Base-by-base conservation (phyloP, 2,888 invertebrate species). In the Drosophila formosana region DNA sequence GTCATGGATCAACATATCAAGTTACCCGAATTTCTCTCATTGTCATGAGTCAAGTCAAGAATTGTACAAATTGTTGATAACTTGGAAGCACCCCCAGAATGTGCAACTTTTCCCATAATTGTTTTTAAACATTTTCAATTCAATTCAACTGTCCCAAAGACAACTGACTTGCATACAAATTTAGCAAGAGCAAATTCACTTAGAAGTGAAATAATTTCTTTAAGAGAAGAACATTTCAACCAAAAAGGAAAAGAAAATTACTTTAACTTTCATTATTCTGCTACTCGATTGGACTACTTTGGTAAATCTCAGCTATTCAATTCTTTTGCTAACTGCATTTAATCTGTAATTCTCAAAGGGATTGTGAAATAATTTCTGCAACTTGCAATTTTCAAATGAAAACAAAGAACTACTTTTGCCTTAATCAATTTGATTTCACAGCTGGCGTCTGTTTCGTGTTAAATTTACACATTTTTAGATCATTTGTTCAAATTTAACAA, bases 1-100 rank as follows among this genome's bases (percentile, higher is more conserved):
- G 70, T 66, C 72, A 65, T 78, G 62, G 70, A 84, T 50, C 72
- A 77, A 68, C 61, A 72, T 72, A 78, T 73, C 60, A 76, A 75
- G 73, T 88, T 79, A 66, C 80, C 66, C 65, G 82, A 81, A 53
- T 83, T 66, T 66, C 57, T 65, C 43, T 30, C 55, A 66, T 53
- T 76, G 72, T 58, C 43, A 53, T 46, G 43, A 58, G 62, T 13
- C 13, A 25, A 26, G 30, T 23, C 5, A 8, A 37, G 23, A 49
- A 58, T 49, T 41, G n/a, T 18, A 18, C 1, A 18, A 47, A 50
- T 32, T 45, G 56, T 1, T 46, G 26, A 9, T 25, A 57, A 57
- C 56, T 57, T 57, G 2, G 23, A 30, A 32, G 51, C 13, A 41
- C 13, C 4, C 55, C 43, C 43, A 30, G 5, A 41, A 43, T 45